Evolutionary conservation across 2,888 invertebrate genomes (phyloP), one percentile per base, ranked within the genome.

Genomic region (Tolmerus cingulatus): DNA sequence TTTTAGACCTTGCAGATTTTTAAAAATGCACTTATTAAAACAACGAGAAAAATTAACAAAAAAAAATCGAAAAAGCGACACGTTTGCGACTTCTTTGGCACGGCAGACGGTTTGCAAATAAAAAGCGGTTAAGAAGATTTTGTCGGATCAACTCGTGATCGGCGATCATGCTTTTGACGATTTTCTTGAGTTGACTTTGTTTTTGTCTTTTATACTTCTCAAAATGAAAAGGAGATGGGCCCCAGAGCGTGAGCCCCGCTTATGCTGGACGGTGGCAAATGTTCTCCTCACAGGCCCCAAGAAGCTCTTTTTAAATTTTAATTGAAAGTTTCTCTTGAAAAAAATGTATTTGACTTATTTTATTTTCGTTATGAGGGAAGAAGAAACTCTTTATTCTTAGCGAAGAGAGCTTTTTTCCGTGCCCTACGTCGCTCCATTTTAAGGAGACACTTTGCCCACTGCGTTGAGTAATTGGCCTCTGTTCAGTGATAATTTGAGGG

Each of bases 131-230:
- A 84, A 46, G 4, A 66, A 66, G 19, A 51, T 51, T 51, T 55
- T 55, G 57, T 55, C 57, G 57, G 37, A 82, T 34, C 27, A 55
- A 55, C 23, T 81, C 55, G 55, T 55, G 55, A 55, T 57, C 84
- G 37, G 34, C 12, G 76, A 76, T 34, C 37, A 14, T 43, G 66
- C 43, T 74, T 84, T 37, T 84, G 84, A 74, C 84, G 84, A 84
- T 84, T 74, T 74, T 84, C 66, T 30, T 37, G 74, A 40, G 84
- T 66, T 84, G 74, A 66, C 66, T 74, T 66, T 66, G 84, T 84
- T 84, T 84, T 66, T 84, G 74, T 66, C 57, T 84, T 84, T 84
- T 84, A 84, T 84, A 74, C 66, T 40, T 84, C 40, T 16, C 37
- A 14, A 66, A 66, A 66, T 27, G 66, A 51, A 19, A 51, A 51